Evolutionary conservation across 2,113 vertebrate species (phyloP).

Genomic region (Suricata suricatta): DNA sequence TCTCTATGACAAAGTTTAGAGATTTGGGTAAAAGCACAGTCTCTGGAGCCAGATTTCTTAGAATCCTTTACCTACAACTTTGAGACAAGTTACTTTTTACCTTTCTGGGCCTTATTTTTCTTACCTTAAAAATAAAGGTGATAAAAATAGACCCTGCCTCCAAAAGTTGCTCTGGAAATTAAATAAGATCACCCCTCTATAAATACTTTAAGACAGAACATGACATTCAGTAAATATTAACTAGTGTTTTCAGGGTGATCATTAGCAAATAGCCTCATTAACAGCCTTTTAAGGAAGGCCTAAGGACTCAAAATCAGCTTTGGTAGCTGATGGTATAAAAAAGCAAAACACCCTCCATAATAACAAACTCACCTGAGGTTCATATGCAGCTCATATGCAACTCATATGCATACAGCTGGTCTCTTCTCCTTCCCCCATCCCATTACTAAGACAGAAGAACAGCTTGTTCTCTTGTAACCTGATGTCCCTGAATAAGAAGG

Average conservation of each 20-base stretch:
- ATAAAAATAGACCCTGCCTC: conserved; percentile 58
- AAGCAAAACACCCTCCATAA: conserved; percentile 41
- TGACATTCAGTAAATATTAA: conserved; percentile 42
- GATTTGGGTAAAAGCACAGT: background rate
- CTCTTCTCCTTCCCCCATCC: conserved; percentile 27
- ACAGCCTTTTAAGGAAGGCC: background rate
- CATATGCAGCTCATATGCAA: conserved; percentile 63
- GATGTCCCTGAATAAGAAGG: conserved; percentile 71
- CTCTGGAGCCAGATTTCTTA: conserved; percentile 13
- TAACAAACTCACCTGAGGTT: conserved; percentile 52
- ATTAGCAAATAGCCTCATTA: conserved; percentile 34
- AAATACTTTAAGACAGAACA: conserved; percentile 11
- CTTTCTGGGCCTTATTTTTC: conserved; percentile 11
- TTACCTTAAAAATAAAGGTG: conserved; percentile 56
- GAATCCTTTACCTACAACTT: background rate
- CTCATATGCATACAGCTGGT: conserved; percentile 71
- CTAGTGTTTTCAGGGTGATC: conserved; percentile 29
- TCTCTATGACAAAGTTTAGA: conserved; percentile 25
- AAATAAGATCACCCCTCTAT: conserved; percentile 46
- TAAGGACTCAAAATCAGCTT: conserved; percentile 32
- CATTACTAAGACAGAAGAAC: conserved; percentile 72
- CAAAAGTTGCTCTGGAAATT: conserved; percentile 20
- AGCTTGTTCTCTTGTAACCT: conserved; percentile 73
- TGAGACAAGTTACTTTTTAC: conserved; percentile 33
- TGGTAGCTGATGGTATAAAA: conserved; percentile 2